These are phyloP conservation scores for Pedionomus torquatus DNA, from an alignment of 2,113 vertebrate genomes.

Conservation along the genomic window DNA sequence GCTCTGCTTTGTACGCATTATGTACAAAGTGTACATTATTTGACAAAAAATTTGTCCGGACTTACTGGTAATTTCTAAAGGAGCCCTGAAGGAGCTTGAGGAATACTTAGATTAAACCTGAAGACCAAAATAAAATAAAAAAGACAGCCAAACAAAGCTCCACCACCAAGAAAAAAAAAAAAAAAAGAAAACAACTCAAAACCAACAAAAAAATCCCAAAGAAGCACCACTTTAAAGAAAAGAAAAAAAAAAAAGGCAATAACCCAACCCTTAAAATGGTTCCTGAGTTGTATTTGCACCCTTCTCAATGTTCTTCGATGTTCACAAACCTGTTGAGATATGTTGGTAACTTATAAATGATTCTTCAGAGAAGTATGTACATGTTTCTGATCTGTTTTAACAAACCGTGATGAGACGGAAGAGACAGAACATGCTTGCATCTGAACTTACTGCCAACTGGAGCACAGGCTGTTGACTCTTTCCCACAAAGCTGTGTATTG, in stretches of 20 bases:
- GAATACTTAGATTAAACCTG: not conserved
- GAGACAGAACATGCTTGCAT: slow-evolving; percentile 28
- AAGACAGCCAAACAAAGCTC: not conserved
- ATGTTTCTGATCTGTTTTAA: slow-evolving; percentile 33
- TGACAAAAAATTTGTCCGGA: not conserved
- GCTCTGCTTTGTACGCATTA: not conserved
- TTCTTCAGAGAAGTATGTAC: slow-evolving; percentile 9
- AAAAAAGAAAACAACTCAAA: not conserved
- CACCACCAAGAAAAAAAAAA: not conserved
- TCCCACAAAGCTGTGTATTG: slow-evolving; percentile 59
- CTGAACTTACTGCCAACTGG: slow-evolving; percentile 40
- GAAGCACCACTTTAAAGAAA: not conserved
- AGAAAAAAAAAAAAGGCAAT: not conserved
- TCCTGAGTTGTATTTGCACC: not conserved
- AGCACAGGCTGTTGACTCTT: slow-evolving; percentile 39
- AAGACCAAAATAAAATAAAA: not conserved
- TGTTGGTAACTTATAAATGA: not conserved
- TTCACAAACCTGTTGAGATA: not conserved
- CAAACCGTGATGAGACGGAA: slow-evolving; percentile 7
- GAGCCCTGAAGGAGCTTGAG: not conserved
- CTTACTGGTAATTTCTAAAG: not conserved
- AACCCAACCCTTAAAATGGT: not conserved
- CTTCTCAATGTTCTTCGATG: not conserved
- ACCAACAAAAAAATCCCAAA: not conserved
- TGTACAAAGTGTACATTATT: not conserved